Evolutionary conservation across 2,888 invertebrate species (phyloP), one percentile per base, ranked within the genome.

Genomic region (Pogonocherus hispidulus): DNA sequence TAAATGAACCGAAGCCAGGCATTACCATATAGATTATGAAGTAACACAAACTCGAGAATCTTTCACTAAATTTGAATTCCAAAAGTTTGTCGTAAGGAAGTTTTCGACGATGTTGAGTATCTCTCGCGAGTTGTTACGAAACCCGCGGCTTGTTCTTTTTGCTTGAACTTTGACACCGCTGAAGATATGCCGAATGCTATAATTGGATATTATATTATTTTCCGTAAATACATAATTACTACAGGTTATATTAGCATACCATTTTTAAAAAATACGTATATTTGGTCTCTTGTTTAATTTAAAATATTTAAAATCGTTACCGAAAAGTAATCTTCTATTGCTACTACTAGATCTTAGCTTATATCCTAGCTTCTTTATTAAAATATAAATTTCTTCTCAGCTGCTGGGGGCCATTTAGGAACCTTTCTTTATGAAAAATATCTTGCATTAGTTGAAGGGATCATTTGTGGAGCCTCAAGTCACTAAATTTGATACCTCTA

Each of bases 21-120:
- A 74, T 74, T 74, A 72, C 66, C 72, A 74, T 74, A 74, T 72
- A 72, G 71, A 74, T 71, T 70, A 67, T 69, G 55, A 35, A 20
- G 62, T 62, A 49, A 49, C 51, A 51, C 51, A 37, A 51, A 62
- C 49, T 51, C 41, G 62, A 66, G 23, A 65, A 62, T 66, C 66
- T 46, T 66, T 51, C 49, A 8, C 56, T 41, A 35, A 55, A 57
- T 65, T 65, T 65, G 49, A 57, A 56, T 65, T 65, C 65, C 37
- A 46, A 19, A 62, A 62, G 62, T 51, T 60, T 62, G 51, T 62
- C 14, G 18, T 16, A 41, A 14, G 62, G 27, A 62, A 62, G 49
- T 62, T 62, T 35, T 49, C 51, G 19, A 14, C 14, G 62, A 37
- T 62, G 51, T 46, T 41, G 60, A 51, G 37, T 62, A 37, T 49